Base-by-base conservation (phyloP, 2,113 vertebrate species). In the Pterocles orientalis region DNA sequence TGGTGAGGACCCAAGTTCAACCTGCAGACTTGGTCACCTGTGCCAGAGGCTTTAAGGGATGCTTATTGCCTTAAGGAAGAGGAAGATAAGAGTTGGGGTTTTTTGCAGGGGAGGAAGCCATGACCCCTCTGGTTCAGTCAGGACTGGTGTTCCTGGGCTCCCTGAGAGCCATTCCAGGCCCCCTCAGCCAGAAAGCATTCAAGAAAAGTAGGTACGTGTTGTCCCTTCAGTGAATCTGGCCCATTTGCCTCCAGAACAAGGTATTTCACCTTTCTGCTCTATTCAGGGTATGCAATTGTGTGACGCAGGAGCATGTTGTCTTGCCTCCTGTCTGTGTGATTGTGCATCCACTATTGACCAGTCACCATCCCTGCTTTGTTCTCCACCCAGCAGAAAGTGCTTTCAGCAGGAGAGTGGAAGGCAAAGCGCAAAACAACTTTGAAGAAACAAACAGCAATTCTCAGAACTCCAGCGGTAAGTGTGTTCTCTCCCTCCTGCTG, bases 381-480 rank as follows among this genome's bases (percentile, higher is more conserved):
- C 92, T 94, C 81, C 87, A 76, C 95, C 97, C 97, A 97, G 95
- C 98, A 99, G 99, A 99, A 98, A 99, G 98, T 77, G 98, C 98
- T 86, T 99, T 99, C 97, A 98, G 98, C 96, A 98, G 99, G 94
- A 99, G 99, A 98, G 97, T 99, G 92, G 99, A 99, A 97, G 97
- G 98, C 94, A 99, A 99, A 97, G 94, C 95, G 69, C 99, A 99
- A 95, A 99, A 99, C 92, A 99, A 99, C 97, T 98, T 99, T 92
- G 99, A 99, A 92, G 99, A 99, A 96, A 98, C 98, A 60, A 99
- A 99, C 97, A 99, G 98, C 98, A 98, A 97, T 77, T 99, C 99
- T 11, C 99, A 99, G 82, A 99, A 99, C 97, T 99, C 99, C 72
- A 99, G 98, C 19, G 99, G 99, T 99, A 98, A 99, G 99, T 98